A percentile compares a stretch with the other conserved stretches of the same genome.
These are phyloP conservation scores for Peromyscus maniculatus DNA, from an alignment of 2,113 vertebrate species.

Conservation along the genomic window DNA sequence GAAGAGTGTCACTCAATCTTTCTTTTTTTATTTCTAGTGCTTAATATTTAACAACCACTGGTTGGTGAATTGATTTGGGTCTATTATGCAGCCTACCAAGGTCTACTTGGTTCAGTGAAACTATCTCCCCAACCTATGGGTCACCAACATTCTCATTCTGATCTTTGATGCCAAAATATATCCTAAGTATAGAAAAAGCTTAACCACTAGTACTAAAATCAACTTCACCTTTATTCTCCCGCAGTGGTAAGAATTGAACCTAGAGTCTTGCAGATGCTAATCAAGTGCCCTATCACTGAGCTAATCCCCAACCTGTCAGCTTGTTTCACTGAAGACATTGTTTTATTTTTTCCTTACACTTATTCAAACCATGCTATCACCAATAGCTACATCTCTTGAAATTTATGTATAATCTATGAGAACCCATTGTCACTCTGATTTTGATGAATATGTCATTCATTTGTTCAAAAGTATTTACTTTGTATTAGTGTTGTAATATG, in stretches of 20 bases:
- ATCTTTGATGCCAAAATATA: conserved; percentile 34
- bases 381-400: background rate
- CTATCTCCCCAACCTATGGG: background rate
- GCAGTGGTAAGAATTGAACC: background rate
- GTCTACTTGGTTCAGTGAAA: conserved; percentile 4
- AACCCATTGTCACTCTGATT: background rate
- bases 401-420: background rate
- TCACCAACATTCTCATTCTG: conserved; percentile 56
- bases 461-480: background rate
- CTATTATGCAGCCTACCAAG: background rate
- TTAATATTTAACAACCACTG: background rate
- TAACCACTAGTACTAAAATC: conserved; percentile 4
- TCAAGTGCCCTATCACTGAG: background rate
- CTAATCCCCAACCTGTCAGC: background rate
- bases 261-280: background rate
- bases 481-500: background rate
- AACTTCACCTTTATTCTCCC: background rate
- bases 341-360: background rate
- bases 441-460: background rate
- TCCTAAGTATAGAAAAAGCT: conserved; percentile 1
- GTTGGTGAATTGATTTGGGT: conserved; percentile 3
- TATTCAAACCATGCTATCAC: background rate
- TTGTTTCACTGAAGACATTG: background rate
- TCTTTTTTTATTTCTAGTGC: background rate
- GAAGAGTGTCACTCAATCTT: background rate